phyloP scores from a whole-genome alignment of 1,140 invertebrate species.

The Scaptodrosophila lebanonensis region DNA sequence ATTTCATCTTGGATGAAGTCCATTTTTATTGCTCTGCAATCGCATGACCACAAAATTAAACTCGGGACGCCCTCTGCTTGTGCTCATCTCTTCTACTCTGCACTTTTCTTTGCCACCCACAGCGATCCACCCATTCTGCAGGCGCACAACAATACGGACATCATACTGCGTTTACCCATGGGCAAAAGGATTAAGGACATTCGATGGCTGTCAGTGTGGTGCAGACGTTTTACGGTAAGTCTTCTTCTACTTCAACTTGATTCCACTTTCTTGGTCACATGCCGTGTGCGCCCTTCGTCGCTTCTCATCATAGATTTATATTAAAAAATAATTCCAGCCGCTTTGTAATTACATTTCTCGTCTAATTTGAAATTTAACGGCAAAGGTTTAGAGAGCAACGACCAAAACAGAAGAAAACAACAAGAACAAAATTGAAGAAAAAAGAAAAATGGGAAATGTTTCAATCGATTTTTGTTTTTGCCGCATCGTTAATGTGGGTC shows the following conservation, averaged over 20 bases:
- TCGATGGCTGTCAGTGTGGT: slow-evolving; percentile 94
- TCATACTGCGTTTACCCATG: slow-evolving; percentile 88
- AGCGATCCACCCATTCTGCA: slow-evolving; percentile 88
- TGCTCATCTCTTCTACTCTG: slow-evolving; percentile 3
- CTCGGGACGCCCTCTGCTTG: slow-evolving; percentile 13
- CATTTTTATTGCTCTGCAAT: background rate
- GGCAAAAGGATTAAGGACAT: slow-evolving; percentile 91
- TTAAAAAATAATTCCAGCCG: slow-evolving; percentile 34
- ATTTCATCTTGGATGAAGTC: background rate
- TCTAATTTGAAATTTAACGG: slow-evolving; percentile 65
- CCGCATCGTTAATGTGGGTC: too few species aligned
- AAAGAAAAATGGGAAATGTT: slow-evolving; percentile 14
- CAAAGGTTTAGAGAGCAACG: too few species aligned
- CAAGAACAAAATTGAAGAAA: too few species aligned
- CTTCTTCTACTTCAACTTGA: slow-evolving; percentile 13
- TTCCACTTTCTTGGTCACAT: slow-evolving; percentile 18
- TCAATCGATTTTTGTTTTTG: slow-evolving; percentile 54
- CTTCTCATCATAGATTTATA: slow-evolving; percentile 51
- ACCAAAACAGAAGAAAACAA: too few species aligned
- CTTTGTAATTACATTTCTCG: slow-evolving; percentile 73
- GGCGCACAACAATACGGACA: slow-evolving; percentile 86
- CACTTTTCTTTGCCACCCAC: slow-evolving; percentile 35
- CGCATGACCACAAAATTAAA: slow-evolving; percentile 15
- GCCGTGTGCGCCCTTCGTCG: too few species aligned
- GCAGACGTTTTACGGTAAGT: slow-evolving; percentile 91